These are phyloP conservation scores for Hydractinia symbiolongicarpus DNA, from an alignment of 30 jellyfish, hydroid and myxozoan genomes.

Conservation along the genomic window DNA sequence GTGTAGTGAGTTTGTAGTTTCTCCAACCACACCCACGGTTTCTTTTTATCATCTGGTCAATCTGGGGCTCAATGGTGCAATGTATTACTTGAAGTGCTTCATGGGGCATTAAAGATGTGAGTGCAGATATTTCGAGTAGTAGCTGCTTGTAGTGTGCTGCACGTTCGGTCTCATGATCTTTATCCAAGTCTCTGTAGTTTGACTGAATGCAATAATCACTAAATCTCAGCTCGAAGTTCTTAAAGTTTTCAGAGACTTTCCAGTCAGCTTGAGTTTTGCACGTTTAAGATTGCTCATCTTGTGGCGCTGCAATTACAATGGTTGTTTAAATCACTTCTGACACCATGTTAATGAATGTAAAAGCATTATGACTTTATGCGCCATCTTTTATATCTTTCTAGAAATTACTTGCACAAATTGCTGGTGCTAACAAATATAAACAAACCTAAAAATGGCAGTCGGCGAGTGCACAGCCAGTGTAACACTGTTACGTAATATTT, in stretches of 20 bases:
- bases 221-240: neutral
- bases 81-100: neutral
- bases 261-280: neutral
- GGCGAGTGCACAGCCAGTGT: too few species aligned
- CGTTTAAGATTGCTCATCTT: neutral
- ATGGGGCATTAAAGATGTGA: neutral
- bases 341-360: too few species aligned
- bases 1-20: neutral
- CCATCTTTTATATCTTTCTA: too few species aligned
- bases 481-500: too few species aligned
- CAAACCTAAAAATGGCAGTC: too few species aligned
- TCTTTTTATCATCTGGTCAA: neutral
- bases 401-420: too few species aligned
- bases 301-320: too few species aligned
- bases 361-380: too few species aligned
- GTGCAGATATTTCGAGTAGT: neutral
- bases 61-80: neutral
- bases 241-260: neutral
- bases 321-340: too few species aligned
- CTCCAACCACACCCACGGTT: neutral
- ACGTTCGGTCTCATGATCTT: neutral
- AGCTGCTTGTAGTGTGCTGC: neutral
- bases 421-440: too few species aligned
- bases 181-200: neutral
- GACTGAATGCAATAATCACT: slow-evolving; percentile 12